phyloP scores from a whole-genome alignment of 2,113 vertebrate species.

The Protomyctophum bolini region DNA sequence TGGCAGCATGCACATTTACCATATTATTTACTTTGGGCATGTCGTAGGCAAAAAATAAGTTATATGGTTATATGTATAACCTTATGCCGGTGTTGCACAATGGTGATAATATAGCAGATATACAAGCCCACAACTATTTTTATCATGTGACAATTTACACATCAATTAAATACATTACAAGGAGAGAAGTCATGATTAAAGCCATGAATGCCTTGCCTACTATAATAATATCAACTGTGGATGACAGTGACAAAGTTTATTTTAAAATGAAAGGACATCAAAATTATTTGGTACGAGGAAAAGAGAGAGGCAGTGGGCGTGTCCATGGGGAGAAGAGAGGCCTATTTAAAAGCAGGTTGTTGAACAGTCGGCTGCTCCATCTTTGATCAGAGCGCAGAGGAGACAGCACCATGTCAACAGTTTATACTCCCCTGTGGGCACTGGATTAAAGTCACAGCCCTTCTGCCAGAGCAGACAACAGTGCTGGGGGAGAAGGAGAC shows the following conservation, averaged over 20 bases:
- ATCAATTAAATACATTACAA: no score
- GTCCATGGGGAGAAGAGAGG: neutral
- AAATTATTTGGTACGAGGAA: neutral
- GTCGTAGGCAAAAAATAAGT: no score
- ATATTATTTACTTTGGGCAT: neutral
- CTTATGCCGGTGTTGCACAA: no score
- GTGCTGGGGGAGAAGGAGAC: constrained; percentile 52
- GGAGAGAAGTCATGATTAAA: constrained; percentile 3
- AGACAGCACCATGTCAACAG: constrained; percentile 79
- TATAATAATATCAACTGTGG: constrained; percentile 38
- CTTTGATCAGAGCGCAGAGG: constrained; percentile 78
- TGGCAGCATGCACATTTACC: constrained; percentile 10
- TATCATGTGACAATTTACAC: no score
- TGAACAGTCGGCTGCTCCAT: constrained; percentile 61
- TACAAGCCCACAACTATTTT: no score
- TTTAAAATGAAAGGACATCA: neutral
- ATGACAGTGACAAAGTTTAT: constrained; percentile 29
- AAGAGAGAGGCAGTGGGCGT: neutral
- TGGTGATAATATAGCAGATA: no score
- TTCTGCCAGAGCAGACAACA: constrained; percentile 64
- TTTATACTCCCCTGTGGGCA: constrained; percentile 76
- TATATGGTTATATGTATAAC: no score
- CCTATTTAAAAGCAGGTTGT: constrained; percentile 69
- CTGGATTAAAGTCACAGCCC: constrained; percentile 75
- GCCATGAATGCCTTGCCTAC: constrained; percentile 32